phyloP scores from a whole-genome alignment of 1,140 invertebrate genomes.

The Epicauta chinensis region DNA sequence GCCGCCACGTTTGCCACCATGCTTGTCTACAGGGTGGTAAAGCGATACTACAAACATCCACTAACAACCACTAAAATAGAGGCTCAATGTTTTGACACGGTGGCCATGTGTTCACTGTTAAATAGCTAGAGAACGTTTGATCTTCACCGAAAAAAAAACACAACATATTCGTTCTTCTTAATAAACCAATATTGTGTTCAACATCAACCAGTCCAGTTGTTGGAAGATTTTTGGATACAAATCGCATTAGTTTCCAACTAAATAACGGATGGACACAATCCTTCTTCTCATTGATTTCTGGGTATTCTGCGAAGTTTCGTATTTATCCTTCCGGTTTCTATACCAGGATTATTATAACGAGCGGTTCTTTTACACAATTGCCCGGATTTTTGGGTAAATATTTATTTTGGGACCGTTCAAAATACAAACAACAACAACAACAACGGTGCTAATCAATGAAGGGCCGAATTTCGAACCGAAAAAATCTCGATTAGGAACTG shows the following conservation, averaged over 20 bases:
- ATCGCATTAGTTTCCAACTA: too few species aligned
- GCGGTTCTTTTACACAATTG: background rate
- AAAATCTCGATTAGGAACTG: too few species aligned
- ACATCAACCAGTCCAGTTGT: too few species aligned
- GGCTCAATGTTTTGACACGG: conserved; percentile 16
- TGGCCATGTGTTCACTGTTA: conserved; percentile 17
- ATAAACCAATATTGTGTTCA: too few species aligned
- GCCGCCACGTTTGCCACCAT: background rate
- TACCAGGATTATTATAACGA: background rate
- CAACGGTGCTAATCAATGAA: conserved; percentile 6
- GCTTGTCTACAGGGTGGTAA: conserved; percentile 8
- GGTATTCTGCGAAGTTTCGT: too few species aligned
- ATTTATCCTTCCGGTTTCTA: conserved; percentile 8
- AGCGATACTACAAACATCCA: conserved; percentile 7
- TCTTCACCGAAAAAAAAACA: conserved; percentile 14
- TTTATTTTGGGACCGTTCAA: background rate
- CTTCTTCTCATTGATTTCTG: too few species aligned
- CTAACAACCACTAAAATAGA: conserved; percentile 13
- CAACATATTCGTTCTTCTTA: background rate
- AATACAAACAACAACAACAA: too few species aligned
- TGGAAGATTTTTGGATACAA: too few species aligned
- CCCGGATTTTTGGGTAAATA: conserved; percentile 4
- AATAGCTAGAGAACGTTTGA: conserved; percentile 12
- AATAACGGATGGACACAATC: too few species aligned
- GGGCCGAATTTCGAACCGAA: conserved; percentile 4